A percentile compares a stretch with the other conserved stretches of the same genome.
Conservation (phyloP, 2,888 invertebrate species). For the Cataglyphis albicans region DNA sequence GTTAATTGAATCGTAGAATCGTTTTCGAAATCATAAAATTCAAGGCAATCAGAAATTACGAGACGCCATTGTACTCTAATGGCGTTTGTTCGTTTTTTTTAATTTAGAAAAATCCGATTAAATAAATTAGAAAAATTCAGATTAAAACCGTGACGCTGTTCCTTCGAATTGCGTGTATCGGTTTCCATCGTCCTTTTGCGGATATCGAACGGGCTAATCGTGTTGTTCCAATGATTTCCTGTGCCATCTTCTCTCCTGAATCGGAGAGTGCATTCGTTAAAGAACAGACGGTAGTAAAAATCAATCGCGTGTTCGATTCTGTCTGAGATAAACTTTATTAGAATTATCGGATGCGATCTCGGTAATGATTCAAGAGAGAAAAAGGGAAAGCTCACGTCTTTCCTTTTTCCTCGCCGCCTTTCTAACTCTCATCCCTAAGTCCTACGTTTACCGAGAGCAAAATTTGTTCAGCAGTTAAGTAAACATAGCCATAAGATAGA, state of each 20-base stretch:
- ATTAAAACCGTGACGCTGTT: neutral
- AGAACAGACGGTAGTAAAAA: constrained; percentile 30
- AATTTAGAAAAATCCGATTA: neutral
- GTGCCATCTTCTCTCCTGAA: neutral
- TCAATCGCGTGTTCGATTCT: constrained; percentile 57
- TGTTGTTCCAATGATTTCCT: constrained; percentile 2
- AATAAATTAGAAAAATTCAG: neutral
- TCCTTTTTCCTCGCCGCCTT: neutral
- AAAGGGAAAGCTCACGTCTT: neutral
- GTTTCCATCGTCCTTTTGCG: neutral
- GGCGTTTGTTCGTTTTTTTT: neutral
- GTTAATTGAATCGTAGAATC: neutral
- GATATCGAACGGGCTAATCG: neutral
- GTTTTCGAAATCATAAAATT: neutral
- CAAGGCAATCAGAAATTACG: neutral
- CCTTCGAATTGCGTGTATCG: constrained; percentile 6
- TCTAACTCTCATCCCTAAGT: neutral
- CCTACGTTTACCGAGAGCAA: neutral
- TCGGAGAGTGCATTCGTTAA: constrained; percentile 5
- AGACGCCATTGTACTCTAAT: neutral
- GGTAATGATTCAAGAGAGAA: constrained; percentile 70
- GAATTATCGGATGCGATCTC: constrained; percentile 55
- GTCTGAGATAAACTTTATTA: constrained; percentile 69
- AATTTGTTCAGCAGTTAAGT: constrained; percentile 7
- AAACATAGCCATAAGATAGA: neutral